These are phyloP conservation scores for Whitmania pigra DNA, from an alignment of 1,140 invertebrate genomes.

Conservation along the genomic window DNA sequence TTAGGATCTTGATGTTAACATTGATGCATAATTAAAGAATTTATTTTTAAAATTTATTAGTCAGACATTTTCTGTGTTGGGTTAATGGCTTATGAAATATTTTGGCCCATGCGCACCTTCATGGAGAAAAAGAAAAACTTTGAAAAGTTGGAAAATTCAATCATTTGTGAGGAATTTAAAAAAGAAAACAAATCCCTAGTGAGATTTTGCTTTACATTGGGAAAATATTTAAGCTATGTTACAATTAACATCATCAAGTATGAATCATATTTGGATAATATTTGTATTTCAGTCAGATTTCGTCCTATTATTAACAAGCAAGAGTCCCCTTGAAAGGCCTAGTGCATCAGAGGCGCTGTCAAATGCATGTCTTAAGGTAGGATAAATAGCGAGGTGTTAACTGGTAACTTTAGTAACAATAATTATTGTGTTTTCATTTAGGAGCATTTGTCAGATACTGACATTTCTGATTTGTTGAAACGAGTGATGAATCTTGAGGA, in stretches of 20 bases:
- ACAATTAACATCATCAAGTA: not conserved
- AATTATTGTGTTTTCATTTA: too few species aligned
- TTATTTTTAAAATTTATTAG: not conserved
- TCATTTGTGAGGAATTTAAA: not conserved
- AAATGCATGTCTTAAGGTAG: not conserved
- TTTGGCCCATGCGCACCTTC: not conserved
- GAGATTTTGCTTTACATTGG: not conserved
- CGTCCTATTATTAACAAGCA: not conserved
- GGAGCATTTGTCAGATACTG: too few species aligned
- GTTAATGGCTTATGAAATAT: conserved; percentile 10
- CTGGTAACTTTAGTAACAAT: too few species aligned
- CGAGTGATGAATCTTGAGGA: too few species aligned
- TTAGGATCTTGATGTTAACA: too few species aligned
- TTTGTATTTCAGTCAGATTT: not conserved
- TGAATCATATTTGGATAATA: not conserved
- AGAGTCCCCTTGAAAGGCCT: not conserved
- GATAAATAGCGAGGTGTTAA: too few species aligned
- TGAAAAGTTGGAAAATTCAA: conserved; percentile 3
- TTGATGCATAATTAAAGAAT: too few species aligned
- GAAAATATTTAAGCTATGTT: not conserved
- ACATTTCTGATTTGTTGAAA: too few species aligned
- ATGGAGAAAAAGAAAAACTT: not conserved
- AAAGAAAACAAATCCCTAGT: not conserved
- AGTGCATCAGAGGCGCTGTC: not conserved
- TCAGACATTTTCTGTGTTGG: not conserved